phyloP scores from a whole-genome alignment of 2,797 vertebrate species.

The Sebastes variabilis region DNA sequence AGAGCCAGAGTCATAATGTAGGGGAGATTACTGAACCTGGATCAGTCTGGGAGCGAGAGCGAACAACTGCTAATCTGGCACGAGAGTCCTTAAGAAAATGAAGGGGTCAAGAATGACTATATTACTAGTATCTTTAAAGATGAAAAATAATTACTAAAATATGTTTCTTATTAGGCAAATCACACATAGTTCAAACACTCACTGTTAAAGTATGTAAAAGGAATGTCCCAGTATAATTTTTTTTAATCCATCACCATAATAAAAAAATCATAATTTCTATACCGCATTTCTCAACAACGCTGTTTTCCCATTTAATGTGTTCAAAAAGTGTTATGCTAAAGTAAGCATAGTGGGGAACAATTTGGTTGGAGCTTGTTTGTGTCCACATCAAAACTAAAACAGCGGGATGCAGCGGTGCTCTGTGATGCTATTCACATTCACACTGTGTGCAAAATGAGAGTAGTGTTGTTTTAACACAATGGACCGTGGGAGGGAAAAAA shows the following conservation, averaged over 20 bases:
- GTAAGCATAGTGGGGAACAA: slow-evolving; percentile 47
- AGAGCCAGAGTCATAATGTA: slow-evolving; percentile 73
- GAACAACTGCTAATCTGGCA: slow-evolving; percentile 78
- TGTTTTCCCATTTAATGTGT: slow-evolving; percentile 12
- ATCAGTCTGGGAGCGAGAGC: slow-evolving; percentile 69
- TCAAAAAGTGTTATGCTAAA: slow-evolving; percentile 42
- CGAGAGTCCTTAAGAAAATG: slow-evolving; percentile 75
- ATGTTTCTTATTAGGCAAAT: neutral
- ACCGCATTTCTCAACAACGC: neutral
- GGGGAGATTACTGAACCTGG: slow-evolving; percentile 79
- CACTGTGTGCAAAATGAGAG: slow-evolving; percentile 77
- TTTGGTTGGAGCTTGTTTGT: slow-evolving; percentile 64
- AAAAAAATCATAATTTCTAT: neutral
- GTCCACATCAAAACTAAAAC: slow-evolving; percentile 71
- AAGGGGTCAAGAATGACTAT: slow-evolving; percentile 56
- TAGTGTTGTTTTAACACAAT: slow-evolving; percentile 79
- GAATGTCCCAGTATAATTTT: neutral
- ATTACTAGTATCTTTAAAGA: slow-evolving; percentile 46
- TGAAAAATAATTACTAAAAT: slow-evolving; percentile 52
- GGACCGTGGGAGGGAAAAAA: slow-evolving; percentile 59
- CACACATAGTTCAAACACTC: neutral
- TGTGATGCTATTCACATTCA: slow-evolving; percentile 77
- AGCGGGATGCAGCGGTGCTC: slow-evolving; percentile 66
- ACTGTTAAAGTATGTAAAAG: neutral
- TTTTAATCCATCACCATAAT: neutral